Evolutionary conservation across 2,888 invertebrate species (phyloP).

Genomic region (Sphaerophoria taeniata): DNA sequence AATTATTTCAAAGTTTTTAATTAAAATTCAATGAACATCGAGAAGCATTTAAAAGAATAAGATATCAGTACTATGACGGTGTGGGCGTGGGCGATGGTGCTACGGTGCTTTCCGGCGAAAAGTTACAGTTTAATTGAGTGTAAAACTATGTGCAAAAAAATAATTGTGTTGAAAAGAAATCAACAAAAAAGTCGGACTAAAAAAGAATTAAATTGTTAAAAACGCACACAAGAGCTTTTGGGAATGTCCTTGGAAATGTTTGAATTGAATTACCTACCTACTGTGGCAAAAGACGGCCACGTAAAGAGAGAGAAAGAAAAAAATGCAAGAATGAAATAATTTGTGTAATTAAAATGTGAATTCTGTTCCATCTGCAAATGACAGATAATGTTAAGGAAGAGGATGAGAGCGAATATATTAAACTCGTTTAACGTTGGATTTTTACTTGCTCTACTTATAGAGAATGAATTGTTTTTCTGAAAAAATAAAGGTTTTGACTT

Average conservation of each 20-base stretch:
- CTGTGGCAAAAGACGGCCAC: background rate
- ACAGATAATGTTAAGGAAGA: constrained; percentile 52
- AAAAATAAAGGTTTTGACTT: too few species aligned
- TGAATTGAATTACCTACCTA: constrained; percentile 12
- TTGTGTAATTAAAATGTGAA: constrained; percentile 69
- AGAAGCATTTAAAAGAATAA: constrained; percentile 60
- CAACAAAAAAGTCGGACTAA: constrained; percentile 6
- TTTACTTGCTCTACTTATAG: background rate
- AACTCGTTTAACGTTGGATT: constrained; percentile 40
- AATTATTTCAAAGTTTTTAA: constrained; percentile 68
- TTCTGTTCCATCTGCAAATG: constrained; percentile 55
- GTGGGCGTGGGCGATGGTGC: background rate
- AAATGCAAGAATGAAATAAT: constrained; percentile 31
- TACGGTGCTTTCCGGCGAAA: constrained; percentile 22
- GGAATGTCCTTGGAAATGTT: constrained; percentile 54
- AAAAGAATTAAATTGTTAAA: constrained; percentile 12
- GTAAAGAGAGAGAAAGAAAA: background rate
- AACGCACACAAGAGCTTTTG: constrained; percentile 46
- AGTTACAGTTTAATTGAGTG: constrained; percentile 61
- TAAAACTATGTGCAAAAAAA: constrained; percentile 49
- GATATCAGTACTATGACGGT: constrained; percentile 21
- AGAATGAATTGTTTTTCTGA: too few species aligned
- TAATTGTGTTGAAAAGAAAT: background rate
- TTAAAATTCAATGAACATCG: constrained; percentile 73
- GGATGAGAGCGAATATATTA: constrained; percentile 24